Evolutionary conservation across 1,140 invertebrate genomes (phyloP), one percentile per base, ranked within the genome.

Genomic region (Camponotus pennsylvanicus): DNA sequence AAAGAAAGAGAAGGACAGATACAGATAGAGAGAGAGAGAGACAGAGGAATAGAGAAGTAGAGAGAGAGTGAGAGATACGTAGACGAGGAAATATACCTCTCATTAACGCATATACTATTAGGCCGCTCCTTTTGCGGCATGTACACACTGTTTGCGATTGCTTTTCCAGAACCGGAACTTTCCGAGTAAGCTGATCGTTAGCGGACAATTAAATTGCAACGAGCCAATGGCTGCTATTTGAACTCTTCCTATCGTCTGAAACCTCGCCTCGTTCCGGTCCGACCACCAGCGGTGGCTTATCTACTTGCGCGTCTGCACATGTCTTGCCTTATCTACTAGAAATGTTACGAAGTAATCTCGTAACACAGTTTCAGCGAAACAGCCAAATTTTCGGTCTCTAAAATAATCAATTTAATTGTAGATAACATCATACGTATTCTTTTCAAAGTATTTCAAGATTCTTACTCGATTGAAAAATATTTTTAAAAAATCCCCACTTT

Each of bases 171-270:
- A 37, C 55, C 1, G 32, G n/a, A 75, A 82, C 55, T 83, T 71
- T 34, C 15, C 13, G 59, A 32, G n/a, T 9, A 7, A 73, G 40
- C 57, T 63, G 18, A 75, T 34, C 34, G 32, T 80, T 80, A 80
- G 45, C 67, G 40, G n/a, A 61, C 27, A 73, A 73, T 73, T 83
- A 83, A 83, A 83, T 83, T 73, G 55, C 55, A 32, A 61, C 27
- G 40, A 34, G 40, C 40, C 79, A 73, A 83, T 83, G 55, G 18
- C 18, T 73, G 52, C 40, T 73, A 61, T 40, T 40, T 73, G 37
- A 82, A 82, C 55, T 73, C 69, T 73, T 73, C 55, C 45, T 49
- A 61, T 40, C 18, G 18, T 45, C 18, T 27, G 21, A 75, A 83
- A 34, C 27, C 18, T 37, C 42, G 34, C 18, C n/a, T 59, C 18